Conservation (phyloP, 2,797 vertebrate species). For the Remorina albescens region DNA sequence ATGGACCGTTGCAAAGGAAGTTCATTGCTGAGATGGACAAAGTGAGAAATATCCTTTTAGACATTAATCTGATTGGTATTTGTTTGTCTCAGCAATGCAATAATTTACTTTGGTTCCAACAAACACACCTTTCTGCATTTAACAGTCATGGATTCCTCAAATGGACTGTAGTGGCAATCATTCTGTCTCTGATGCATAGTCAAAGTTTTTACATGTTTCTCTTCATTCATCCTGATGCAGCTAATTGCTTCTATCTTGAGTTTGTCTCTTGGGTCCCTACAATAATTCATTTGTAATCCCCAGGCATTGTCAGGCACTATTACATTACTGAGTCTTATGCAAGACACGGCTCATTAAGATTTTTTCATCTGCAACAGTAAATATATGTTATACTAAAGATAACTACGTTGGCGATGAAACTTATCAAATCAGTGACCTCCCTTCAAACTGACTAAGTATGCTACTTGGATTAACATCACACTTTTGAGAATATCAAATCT, state of each 20-base stretch:
- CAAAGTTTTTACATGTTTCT: not conserved
- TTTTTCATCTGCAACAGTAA: not conserved
- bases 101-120: slow-evolving; percentile 30
- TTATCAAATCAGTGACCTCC: not conserved
- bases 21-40: slow-evolving; percentile 28
- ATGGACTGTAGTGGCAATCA: not conserved
- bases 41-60: slow-evolving; percentile 47
- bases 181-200: slow-evolving; percentile 18
- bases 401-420: not conserved
- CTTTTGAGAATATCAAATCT: not conserved
- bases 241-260: not conserved
- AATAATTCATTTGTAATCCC: not conserved
- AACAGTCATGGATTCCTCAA: slow-evolving; percentile 11
- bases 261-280: not conserved
- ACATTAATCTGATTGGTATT: slow-evolving; percentile 46
- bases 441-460: not conserved
- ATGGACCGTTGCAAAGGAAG: slow-evolving; percentile 55
- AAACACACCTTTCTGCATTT: slow-evolving; percentile 19
- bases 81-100: slow-evolving; percentile 31
- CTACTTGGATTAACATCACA: too few relatives aligned
- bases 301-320: too few relatives aligned
- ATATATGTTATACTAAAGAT: not conserved
- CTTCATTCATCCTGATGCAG: not conserved
- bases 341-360: not conserved
- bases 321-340: rapidly evolving